These are phyloP conservation scores for Theretra japonica DNA, from an alignment of 2,888 invertebrate species.

Conservation along the genomic window DNA sequence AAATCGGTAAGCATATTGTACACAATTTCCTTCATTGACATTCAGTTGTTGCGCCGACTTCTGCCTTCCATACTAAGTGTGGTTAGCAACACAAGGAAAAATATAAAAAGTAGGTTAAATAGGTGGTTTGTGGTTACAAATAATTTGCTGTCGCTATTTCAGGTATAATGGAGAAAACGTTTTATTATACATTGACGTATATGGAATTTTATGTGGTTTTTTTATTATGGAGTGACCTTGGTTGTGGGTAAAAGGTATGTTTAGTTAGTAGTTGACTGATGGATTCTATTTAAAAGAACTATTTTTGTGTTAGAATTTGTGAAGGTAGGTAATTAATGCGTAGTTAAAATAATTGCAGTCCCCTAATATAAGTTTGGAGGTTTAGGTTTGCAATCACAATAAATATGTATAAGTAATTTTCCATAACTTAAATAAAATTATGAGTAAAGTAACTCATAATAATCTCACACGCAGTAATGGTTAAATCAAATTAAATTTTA, in stretches of 20 bases:
- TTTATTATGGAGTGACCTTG: neutral
- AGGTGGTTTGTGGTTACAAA: neutral
- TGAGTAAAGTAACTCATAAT: too few species aligned
- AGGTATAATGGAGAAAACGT: neutral
- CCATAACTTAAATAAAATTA: too few species aligned
- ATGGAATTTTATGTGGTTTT: neutral
- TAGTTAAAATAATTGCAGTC: too few species aligned
- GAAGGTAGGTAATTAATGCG: too few species aligned
- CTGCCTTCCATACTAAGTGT: conserved; percentile 5
- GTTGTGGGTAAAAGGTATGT: neutral
- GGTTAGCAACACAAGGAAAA: conserved; percentile 6
- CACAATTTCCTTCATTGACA: conserved; percentile 6
- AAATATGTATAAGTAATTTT: too few species aligned
- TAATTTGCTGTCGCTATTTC: neutral
- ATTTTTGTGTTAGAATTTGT: too few species aligned
- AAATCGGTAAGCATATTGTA: neutral
- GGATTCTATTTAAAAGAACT: too few species aligned
- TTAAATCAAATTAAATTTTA: too few species aligned
- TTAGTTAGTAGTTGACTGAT: too few species aligned
- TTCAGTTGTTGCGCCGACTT: neutral
- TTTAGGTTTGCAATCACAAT: too few species aligned
- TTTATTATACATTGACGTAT: neutral
- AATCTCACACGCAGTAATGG: too few species aligned
- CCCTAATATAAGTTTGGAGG: too few species aligned
- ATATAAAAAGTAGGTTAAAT: neutral